Evolutionary conservation across 2,113 vertebrate species (phyloP).

Genomic region (Caloenas nicobarica): DNA sequence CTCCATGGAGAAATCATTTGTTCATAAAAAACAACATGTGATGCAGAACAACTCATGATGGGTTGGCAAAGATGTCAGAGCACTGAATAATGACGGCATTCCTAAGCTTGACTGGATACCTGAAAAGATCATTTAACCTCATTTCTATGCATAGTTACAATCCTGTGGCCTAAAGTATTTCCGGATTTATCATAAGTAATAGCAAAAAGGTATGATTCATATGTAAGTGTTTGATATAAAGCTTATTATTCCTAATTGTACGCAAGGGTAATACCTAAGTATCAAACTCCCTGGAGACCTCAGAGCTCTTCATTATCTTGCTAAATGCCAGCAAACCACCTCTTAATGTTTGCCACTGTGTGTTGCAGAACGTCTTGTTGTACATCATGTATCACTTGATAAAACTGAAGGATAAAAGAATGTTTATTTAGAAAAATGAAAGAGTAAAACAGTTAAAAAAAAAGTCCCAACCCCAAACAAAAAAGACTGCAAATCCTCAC

Average conservation of each 20-base stretch:
- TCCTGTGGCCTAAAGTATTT: neutral
- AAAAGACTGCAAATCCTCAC: neutral
- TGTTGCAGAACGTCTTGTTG: neutral
- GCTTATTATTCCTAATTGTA: neutral
- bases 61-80: neutral
- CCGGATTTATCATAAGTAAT: neutral
- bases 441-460: neutral
- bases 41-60: neutral
- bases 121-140: constrained; percentile 12
- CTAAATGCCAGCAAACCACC: neutral
- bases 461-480: fast-evolving
- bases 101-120: neutral
- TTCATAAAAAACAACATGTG: constrained; percentile 4
- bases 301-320: neutral
- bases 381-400: neutral
- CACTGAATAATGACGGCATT: neutral
- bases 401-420: neutral
- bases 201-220: constrained; percentile 11
- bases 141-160: constrained; percentile 1
- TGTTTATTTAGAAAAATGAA: neutral
- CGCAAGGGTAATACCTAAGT: neutral
- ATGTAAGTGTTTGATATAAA: neutral
- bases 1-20: constrained; percentile 34
- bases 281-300: neutral
- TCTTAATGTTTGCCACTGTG: neutral